Percentiles rank a stretch among this genome's conserved stretches.
Conservation (phyloP, 2,113 vertebrate genomes). For the Semnornis frantzii region DNA sequence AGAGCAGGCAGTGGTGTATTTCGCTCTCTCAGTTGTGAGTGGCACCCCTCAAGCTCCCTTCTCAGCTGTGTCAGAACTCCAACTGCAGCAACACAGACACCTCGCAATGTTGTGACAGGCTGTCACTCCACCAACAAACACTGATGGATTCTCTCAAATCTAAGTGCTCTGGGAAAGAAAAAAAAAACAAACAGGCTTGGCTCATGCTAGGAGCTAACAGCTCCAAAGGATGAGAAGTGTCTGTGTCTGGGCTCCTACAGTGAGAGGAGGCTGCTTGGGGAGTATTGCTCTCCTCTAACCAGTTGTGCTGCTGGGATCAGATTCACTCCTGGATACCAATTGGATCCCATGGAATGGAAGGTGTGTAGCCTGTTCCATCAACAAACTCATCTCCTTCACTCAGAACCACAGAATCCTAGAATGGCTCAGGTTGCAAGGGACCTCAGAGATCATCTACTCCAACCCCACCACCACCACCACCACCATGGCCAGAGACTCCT, state of each 20-base stretch:
- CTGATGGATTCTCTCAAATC: constrained; percentile 26
- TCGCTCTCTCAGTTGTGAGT: background rate
- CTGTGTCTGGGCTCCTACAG: background rate
- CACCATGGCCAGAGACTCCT: no score
- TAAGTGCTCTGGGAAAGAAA: background rate
- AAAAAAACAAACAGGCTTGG: background rate
- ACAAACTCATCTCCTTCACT: background rate
- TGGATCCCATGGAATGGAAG: constrained; percentile 8
- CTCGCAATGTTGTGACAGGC: constrained; percentile 32
- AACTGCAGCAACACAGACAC: fast-evolving
- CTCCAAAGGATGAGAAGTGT: constrained; percentile 30
- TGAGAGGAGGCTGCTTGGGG: background rate
- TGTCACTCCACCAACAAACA: background rate
- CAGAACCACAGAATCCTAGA: background rate
- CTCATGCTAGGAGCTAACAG: background rate
- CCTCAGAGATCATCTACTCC: no score
- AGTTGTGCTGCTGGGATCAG: background rate
- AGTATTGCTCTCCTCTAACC: background rate
- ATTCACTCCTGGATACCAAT: background rate
- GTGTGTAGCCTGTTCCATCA: background rate
- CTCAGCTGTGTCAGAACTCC: constrained; percentile 9
- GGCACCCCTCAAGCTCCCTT: background rate
- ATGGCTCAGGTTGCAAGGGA: no score
- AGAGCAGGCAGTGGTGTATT: background rate
- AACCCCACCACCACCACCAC: no score